phyloP scores from a whole-genome alignment of 1,140 invertebrate genomes.

The Notospermus geniculatus region DNA sequence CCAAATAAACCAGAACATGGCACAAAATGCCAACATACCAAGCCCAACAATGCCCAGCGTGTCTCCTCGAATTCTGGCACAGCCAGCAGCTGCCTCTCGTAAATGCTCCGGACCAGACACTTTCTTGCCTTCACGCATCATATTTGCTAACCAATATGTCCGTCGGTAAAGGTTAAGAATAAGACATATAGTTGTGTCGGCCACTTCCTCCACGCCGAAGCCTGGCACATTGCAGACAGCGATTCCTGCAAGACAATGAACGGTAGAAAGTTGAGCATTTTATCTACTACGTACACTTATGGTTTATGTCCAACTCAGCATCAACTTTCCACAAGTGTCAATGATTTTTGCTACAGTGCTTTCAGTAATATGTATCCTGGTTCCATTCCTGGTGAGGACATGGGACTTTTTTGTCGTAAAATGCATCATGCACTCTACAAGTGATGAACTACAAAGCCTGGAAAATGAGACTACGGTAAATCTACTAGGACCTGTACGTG shows the following conservation, averaged over 20 bases:
- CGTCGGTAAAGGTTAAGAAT: slow-evolving; percentile 97
- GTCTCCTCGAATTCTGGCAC: slow-evolving; percentile 92
- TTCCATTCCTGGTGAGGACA: no score
- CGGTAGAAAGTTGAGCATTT: no score
- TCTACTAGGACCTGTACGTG: no score
- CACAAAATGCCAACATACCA: slow-evolving; percentile 57
- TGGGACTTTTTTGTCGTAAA: no score
- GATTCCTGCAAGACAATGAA: no score
- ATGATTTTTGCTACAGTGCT: no score
- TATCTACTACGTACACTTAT: no score
- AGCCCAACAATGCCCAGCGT: slow-evolving; percentile 94
- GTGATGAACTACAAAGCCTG: no score
- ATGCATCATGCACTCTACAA: no score
- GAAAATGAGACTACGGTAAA: slow-evolving; percentile 32
- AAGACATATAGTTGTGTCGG: slow-evolving; percentile 96
- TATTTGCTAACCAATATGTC: slow-evolving; percentile 98
- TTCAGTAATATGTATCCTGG: no score
- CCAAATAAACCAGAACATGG: slow-evolving; percentile 13
- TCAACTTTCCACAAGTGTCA: no score
- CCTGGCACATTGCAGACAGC: slow-evolving; percentile 99
- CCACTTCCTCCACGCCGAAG: slow-evolving; percentile 99
- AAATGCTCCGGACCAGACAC: slow-evolving; percentile 85
- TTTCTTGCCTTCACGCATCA: slow-evolving; percentile 96
- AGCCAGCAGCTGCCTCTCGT: slow-evolving; percentile 64
- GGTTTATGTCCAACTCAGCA: no score